Conservation (phyloP, 2,113 vertebrate species). For the Bubo bubo region DNA sequence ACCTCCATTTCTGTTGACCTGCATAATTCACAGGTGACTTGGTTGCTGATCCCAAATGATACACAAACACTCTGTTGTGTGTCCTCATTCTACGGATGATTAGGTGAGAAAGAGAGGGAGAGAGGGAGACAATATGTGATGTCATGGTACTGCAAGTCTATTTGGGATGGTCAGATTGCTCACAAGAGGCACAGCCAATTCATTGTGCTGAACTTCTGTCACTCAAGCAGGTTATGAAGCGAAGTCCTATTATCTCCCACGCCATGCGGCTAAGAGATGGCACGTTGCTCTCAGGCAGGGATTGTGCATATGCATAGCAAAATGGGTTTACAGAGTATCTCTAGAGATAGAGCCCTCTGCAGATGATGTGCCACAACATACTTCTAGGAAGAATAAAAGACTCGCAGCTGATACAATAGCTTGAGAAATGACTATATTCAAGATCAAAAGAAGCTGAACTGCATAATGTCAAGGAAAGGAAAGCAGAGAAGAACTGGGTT, state of each 20-base stretch:
- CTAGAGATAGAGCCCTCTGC: constrained; percentile 9
- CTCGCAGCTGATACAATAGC: neutral
- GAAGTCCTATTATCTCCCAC: neutral
- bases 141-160: neutral
- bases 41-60: constrained; percentile 13
- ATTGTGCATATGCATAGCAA: neutral
- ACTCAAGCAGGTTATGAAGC: neutral
- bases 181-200: neutral
- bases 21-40: constrained; percentile 42
- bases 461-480: constrained; percentile 27
- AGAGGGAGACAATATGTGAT: neutral
- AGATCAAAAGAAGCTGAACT: constrained; percentile 36
- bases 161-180: constrained; percentile 15
- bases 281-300: neutral
- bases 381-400: constrained; percentile 33
- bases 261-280: neutral
- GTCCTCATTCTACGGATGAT: constrained; percentile 49
- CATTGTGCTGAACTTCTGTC: constrained; percentile 3
- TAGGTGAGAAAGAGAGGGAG: constrained; percentile 43
- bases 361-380: neutral
- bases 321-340: neutral
- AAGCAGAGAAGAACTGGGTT: constrained; percentile 1
- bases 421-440: constrained; percentile 25
- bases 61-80: neutral
- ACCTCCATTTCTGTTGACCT: constrained; percentile 49